Base-by-base conservation (phyloP, 1,140 invertebrate species). In the Drosophila trapezifrons region DNA sequence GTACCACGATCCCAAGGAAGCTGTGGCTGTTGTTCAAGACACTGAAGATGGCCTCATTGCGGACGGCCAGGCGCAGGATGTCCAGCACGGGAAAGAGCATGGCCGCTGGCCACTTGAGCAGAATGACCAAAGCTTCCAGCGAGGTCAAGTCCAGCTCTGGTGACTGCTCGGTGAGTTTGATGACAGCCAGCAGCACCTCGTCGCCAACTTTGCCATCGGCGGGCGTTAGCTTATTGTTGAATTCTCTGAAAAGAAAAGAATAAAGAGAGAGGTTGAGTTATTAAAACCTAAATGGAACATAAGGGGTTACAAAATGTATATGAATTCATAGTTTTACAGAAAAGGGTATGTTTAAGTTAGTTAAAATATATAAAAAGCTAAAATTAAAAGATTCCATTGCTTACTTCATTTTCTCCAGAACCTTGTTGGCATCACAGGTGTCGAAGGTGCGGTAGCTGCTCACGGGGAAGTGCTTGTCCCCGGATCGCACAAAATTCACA, bases 11-110 rank as follows among this genome's bases (percentile, higher is more conserved):
- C 67, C 64, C 92, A 87, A 91, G 83, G 83, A 73, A 91, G 74
- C 55, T 92, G 42, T 83, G 85, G 81, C 92, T 93, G 90, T 94
- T 95, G 20, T 75, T 72, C 64, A 96, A 93, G 71, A 92, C 65
- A 73, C 93, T 93, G 92, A 95, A 95, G 15, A 96, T 93, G 1
- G 93, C 92, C 86, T 94, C 93, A 70, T 95, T 94, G 37, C 96
- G 94, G 25, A 98, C 93, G 2, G 95, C 95, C 77, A 98, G 93
- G 58, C 98, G 94, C 3, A 96, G 93, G 17, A 98, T 92, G 92
- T 99, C 98, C 27, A 99, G 92, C 9, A 95, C 96, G 1, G 98
- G 98, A 92, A 98, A 98, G 2, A 98, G 92, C 69, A 95, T 94
- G 83, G 97, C 95, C 94, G 93, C 70, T 4, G 97, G 96, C 97